Evolutionary conservation across 2,797 vertebrate species (phyloP).

Genomic region (Sebastes ruberrimus): DNA sequence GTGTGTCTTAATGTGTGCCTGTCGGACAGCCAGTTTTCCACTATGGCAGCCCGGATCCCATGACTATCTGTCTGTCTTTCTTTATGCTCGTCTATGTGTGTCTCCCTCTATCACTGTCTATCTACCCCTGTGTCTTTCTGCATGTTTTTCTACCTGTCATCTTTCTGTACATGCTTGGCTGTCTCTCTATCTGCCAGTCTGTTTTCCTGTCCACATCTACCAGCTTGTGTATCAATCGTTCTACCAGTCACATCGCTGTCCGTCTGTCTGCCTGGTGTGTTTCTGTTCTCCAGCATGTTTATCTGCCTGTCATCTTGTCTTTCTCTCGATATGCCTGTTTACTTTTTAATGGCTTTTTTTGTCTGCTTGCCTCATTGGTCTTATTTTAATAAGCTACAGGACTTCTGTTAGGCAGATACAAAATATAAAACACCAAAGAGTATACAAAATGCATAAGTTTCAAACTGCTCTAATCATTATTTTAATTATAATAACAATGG

Average conservation of each 20-base stretch:
- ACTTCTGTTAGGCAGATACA: background rate
- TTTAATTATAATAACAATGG: background rate
- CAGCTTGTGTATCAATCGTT: constrained; percentile 46
- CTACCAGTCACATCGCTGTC: constrained; percentile 32
- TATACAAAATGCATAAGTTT: background rate
- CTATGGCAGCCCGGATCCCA: constrained; percentile 7
- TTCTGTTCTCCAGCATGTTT: constrained; percentile 21
- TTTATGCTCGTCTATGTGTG: constrained; percentile 38
- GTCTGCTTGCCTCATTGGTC: background rate
- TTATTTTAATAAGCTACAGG: background rate
- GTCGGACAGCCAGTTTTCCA: constrained; percentile 25
- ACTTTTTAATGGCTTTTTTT: background rate
- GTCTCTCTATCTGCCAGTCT: constrained; percentile 46
- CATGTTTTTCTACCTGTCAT: constrained; percentile 58
- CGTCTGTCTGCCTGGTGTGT: constrained; percentile 19
- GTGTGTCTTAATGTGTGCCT: constrained; percentile 19
- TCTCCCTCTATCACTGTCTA: constrained; percentile 42
- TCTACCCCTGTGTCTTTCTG: constrained; percentile 21
- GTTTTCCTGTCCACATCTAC: constrained; percentile 30
- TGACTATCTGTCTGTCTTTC: constrained; percentile 35
- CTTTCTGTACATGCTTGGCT: constrained; percentile 40
- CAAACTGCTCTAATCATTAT: background rate
- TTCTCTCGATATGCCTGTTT: constrained; percentile 11
- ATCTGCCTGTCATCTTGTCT: constrained; percentile 41
- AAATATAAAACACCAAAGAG: background rate